A percentile compares a stretch with the other conserved stretches of the same genome.
Evolutionary conservation across 1,140 invertebrate genomes (phyloP).

Genomic region (Wiebesia pumilae): DNA sequence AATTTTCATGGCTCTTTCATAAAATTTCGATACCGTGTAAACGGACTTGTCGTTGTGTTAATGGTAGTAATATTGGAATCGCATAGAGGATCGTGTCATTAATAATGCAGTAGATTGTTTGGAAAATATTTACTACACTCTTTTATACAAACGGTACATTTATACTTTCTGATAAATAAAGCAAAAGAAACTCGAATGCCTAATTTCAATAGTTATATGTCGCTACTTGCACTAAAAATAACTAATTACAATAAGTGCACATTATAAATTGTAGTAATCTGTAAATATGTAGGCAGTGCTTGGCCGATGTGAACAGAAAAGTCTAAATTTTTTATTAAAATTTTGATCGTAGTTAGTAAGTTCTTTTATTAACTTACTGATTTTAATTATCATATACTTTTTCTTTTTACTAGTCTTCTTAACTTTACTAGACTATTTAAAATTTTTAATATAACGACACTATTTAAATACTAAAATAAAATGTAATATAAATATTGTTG

Average conservation of each 20-base stretch:
- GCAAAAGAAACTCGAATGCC: not conserved
- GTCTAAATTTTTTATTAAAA: too few species aligned
- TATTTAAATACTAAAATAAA: too few species aligned
- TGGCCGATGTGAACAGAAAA: not conserved
- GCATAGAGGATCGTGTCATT: not conserved
- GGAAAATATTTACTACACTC: not conserved
- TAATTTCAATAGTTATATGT: not conserved
- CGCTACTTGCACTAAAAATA: not conserved
- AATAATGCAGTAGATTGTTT: not conserved
- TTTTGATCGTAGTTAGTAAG: too few species aligned
- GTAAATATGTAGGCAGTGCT: not conserved
- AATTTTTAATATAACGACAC: too few species aligned
- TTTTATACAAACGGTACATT: slow-evolving; percentile 9
- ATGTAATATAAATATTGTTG: too few species aligned
- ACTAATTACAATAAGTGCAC: not conserved
- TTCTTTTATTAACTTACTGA: not conserved
- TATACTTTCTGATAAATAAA: not conserved
- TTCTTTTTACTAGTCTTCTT: not conserved
- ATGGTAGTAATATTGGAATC: not conserved
- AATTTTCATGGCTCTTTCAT: not conserved
- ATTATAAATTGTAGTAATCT: not conserved
- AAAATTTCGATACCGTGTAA: not conserved
- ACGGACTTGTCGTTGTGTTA: not conserved
- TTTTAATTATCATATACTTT: not conserved
- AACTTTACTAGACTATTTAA: too few species aligned